Percentiles rank a stretch among this genome's conserved stretches.
Evolutionary conservation across 1,140 invertebrate species (phyloP).

Genomic region (Carposina sasakii): DNA sequence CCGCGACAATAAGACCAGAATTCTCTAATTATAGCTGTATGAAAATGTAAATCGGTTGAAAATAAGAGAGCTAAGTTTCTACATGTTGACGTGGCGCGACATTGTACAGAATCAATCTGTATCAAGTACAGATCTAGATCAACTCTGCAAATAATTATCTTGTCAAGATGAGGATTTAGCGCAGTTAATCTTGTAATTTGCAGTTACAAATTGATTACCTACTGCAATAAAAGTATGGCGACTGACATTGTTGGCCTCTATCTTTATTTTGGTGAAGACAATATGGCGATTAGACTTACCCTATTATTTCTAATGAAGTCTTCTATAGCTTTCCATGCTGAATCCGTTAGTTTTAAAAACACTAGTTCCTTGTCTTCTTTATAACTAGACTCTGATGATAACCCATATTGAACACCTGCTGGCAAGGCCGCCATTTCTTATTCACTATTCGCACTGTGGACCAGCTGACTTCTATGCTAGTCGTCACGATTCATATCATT

Average conservation of each 20-base stretch:
- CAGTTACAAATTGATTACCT: conserved; percentile 68
- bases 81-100: conserved; percentile 70
- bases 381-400: conserved; percentile 90
- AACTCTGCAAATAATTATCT: no score
- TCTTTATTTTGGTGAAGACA: conserved; percentile 64
- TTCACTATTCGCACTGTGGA: conserved; percentile 73
- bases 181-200: conserved; percentile 47
- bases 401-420: conserved; percentile 95
- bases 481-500: conserved; percentile 72
- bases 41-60: conserved; percentile 68
- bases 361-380: conserved; percentile 91
- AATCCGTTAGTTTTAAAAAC: conserved; percentile 96
- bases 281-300: conserved; percentile 78
- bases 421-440: conserved; percentile 93
- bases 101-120: conserved; percentile 42
- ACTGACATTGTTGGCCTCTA: conserved; percentile 66
- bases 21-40: conserved; percentile 66
- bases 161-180: no score
- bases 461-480: conserved; percentile 73
- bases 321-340: conserved; percentile 91
- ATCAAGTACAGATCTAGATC: background rate
- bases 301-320: conserved; percentile 89
- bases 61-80: conserved; percentile 65
- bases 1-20: conserved; percentile 50
- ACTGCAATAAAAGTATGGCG: conserved; percentile 70